Base-by-base conservation (phyloP, 2,113 vertebrate genomes). In the Desmodus rotundus region DNA sequence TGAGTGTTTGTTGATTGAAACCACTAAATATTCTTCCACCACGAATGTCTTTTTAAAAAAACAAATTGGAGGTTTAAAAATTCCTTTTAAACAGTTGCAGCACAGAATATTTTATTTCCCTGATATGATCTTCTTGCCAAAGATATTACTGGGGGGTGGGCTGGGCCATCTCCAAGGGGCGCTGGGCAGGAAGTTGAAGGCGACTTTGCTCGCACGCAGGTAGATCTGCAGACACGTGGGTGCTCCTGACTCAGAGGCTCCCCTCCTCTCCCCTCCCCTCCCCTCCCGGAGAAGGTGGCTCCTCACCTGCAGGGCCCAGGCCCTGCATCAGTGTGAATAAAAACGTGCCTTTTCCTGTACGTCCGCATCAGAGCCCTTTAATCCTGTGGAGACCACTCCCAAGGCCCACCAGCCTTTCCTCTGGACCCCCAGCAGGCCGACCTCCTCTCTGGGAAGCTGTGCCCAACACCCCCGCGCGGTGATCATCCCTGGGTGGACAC, bases 181-280 rank as follows among this genome's bases (percentile, higher is more conserved):
- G 47, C 4, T 12, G 2, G 1, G 24, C 7, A 2, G 56, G 36
- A 47, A 33, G 10, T 38, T 14, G 26, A 17, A 9, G 16, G 17
- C 1, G 10, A 73, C 58, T 7, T 43, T 17, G 24, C 4, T 2
- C 2, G 0, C 36, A 17, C 2, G 11, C 5, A 16, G 45, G 8
- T 17, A 4, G 8, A 4, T 33, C 38, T 24, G 6, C 11, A 2
- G 13, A 43, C 19, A 0, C 17, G 13, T 8, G 9, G 1, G 1
- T 15, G 45, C 31, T 33, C 28, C 22, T 43, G 22, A 50, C 73
- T 17, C 2, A 26, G 33, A 56, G 12, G 15, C 54, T 13, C 5
- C 54, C 16, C 5, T 58, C 11, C 15, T 5, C 12, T 26, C 56
- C 31, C 52, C 19, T 54, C 52, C 52, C 52, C 12, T 41, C 56